Evolutionary conservation across 2,888 invertebrate species (phyloP).

Genomic region (Rambutsinella grinnellia): DNA sequence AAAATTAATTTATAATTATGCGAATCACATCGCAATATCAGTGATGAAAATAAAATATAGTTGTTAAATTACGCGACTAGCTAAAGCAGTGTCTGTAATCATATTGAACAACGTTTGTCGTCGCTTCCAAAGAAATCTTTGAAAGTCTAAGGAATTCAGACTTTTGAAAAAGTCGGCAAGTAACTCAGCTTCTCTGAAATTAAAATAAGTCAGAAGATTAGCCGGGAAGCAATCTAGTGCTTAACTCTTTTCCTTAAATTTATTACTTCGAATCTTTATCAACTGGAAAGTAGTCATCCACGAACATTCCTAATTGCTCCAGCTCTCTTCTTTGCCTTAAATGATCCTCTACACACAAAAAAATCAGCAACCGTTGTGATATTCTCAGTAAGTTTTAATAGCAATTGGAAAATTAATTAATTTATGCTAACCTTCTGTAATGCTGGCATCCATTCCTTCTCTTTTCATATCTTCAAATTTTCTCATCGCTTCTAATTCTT

Average conservation of each 20-base stretch:
- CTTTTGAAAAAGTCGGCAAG: slow-evolving; percentile 60
- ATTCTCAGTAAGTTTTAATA: background rate
- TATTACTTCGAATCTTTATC: slow-evolving; percentile 51
- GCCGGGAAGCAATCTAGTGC: background rate
- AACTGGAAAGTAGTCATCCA: slow-evolving; percentile 59
- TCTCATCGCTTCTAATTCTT: slow-evolving; percentile 39
- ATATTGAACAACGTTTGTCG: slow-evolving; percentile 46
- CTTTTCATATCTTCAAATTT: slow-evolving; percentile 46
- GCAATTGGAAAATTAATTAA: background rate
- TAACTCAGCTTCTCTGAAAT: slow-evolving; percentile 47
- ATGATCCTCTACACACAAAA: slow-evolving; percentile 46
- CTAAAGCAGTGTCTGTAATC: slow-evolving; percentile 26
- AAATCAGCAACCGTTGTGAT: background rate
- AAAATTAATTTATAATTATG: no score
- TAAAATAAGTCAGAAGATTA: no score
- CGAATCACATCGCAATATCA: no score
- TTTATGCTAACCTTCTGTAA: slow-evolving; percentile 9
- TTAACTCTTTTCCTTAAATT: background rate
- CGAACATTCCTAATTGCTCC: slow-evolving; percentile 47
- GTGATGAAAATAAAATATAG: no score
- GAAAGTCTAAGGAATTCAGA: slow-evolving; percentile 59
- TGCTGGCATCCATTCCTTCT: slow-evolving; percentile 27
- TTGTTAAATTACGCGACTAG: slow-evolving; percentile 43
- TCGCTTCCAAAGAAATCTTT: slow-evolving; percentile 59
- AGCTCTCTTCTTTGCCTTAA: slow-evolving; percentile 15